Evolutionary conservation across 1,140 invertebrate species (phyloP), one percentile per base, ranked within the genome.

Genomic region (Acromyrmex charruanus): DNA sequence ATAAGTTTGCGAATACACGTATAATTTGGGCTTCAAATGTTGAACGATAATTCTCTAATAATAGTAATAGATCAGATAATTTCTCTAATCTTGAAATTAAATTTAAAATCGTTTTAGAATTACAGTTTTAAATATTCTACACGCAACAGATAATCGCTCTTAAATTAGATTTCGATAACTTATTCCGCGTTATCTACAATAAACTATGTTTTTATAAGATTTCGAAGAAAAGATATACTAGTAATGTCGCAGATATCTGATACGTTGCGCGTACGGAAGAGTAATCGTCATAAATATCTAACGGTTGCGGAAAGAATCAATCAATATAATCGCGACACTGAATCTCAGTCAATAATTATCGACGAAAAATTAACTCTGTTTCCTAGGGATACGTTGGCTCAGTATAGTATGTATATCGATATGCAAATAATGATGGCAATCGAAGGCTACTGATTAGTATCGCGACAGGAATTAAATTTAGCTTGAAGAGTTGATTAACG

Each of bases 351-450:
- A 75, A 84, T 82, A 82, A 49, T 1, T 21, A 18, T 49, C 53
- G 39, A 35, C 61, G 44, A 74, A 51, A 84, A 75, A 74, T 61
- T 18, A 74, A 35, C n/a, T 35, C 4, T 35, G 14, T 61, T 75
- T 84, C 49, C 28, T 55, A 63, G 55, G 55, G 74, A 63, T 74
- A 74, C 10, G 16, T 61, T 49, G 39, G 55, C 61, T 25, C 39
- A 49, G 12, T 39, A 63, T 44, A 51, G 49, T n/a, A 6, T n/a
- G 16, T 25, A 16, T 53, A 75, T 77, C 72, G 25, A 59, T 88
- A 88, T 88, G 77, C 63, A 87, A 88, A 87, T 84, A 58, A 77
- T 63, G 25, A 14, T 44, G n/a, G 35, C 16, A 18, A 16, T 74
- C 69, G 69, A 61, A 75, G 16, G 69, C 18, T 31, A 21, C 28